Conservation (phyloP, 1,140 invertebrate species). For the Aleiodes sp. region DNA sequence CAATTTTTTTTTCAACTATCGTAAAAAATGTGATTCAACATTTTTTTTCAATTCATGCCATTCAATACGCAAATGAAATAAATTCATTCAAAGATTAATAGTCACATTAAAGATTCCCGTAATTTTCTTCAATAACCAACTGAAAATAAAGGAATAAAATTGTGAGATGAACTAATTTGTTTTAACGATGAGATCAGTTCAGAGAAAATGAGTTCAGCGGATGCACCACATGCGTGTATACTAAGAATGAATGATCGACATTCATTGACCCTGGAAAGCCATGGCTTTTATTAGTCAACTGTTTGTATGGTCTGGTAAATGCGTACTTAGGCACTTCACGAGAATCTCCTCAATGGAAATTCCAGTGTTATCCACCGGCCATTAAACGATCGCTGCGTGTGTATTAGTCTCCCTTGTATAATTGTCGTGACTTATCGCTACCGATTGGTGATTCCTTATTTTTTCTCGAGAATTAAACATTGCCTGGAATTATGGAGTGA, state of each 20-base stretch:
- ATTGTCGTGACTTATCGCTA: conserved; percentile 23
- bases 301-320: background rate
- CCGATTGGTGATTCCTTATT: background rate
- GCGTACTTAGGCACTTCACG: background rate
- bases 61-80: no score
- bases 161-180: conserved; percentile 5
- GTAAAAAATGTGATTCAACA: no score
- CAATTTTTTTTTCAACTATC: no score
- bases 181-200: conserved; percentile 16
- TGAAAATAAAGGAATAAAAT: background rate
- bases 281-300: conserved; percentile 21
- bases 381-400: conserved; percentile 16
- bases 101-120: no score
- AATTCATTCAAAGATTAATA: no score
- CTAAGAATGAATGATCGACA: conserved; percentile 37
- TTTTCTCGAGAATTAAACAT: background rate
- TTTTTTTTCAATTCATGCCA: no score
- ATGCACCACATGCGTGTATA: conserved; percentile 2
- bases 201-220: conserved; percentile 16
- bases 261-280: conserved; percentile 34
- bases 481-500: no score
- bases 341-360: conserved; percentile 29
- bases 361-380: conserved; percentile 15
- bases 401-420: conserved; percentile 18
- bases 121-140: background rate